phyloP scores from a whole-genome alignment of 2,797 vertebrate genomes.

The Pachyuromys duprasi region DNA sequence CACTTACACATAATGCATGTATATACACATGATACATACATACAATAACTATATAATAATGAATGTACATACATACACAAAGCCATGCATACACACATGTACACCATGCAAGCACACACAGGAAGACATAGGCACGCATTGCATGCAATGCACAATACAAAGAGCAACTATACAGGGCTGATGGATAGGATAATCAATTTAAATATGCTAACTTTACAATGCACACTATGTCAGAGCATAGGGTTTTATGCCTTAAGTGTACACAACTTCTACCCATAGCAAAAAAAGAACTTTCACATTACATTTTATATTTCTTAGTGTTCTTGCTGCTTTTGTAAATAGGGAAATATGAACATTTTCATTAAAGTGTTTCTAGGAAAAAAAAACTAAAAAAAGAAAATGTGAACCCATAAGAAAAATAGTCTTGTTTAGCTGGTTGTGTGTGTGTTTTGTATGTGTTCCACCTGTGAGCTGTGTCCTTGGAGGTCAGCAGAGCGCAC shows the following conservation, averaged over 20 bases:
- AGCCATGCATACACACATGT: not conserved
- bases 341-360: slow-evolving; percentile 39
- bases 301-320: slow-evolving; percentile 1
- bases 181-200: not conserved
- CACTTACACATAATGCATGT: not conserved
- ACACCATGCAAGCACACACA: no score
- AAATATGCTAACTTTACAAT: not conserved
- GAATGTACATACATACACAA: not conserved
- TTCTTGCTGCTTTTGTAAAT: slow-evolving; percentile 6
- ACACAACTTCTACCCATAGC: not conserved
- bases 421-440: not conserved
- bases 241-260: not conserved
- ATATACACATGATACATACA: not conserved
- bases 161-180: not conserved
- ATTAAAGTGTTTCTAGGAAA: slow-evolving; percentile 3
- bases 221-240: not conserved
- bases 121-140: not conserved
- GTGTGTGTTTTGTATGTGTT: not conserved
- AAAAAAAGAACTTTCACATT: slow-evolving; percentile 15
- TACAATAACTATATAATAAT: not conserved
- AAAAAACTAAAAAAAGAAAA: slow-evolving; percentile 48
- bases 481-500: not conserved
- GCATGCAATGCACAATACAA: not conserved
- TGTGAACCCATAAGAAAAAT: slow-evolving; percentile 21
- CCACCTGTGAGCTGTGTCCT: not conserved